Base-by-base conservation (phyloP, 2,888 invertebrate species). In the Drosophila emarginata region DNA sequence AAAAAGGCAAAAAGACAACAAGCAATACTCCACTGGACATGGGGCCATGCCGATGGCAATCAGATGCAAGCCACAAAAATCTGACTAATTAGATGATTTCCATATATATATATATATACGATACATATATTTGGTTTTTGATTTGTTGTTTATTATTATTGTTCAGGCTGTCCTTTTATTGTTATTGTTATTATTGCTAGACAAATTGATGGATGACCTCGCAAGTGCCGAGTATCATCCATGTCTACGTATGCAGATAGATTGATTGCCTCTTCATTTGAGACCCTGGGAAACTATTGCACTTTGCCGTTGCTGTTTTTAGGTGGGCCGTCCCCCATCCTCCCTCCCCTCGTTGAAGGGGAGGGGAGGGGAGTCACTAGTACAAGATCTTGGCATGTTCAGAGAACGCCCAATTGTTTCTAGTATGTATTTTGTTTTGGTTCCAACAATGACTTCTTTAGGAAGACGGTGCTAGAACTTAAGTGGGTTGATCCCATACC, bases 201-300 rank as follows among this genome's bases (percentile, higher is more conserved):
- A 68, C 80, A 80, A 84, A 85, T 88, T 85, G 75, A 88, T 72
- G 73, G 74, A 76, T 85, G 84, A 85, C 84, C 84, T 66, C 74
- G 77, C 45, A 63, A 39, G 39, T 39, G 53, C 63, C 64, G 45
- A 66, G 57, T 70, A 77, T 78, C 76, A 73, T 67, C 73, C 78
- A 67, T 76, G 32, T 59, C 67, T 36, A 67, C 66, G 54, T 54
- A 39, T 57, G 45, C 56, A 65, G 51, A 32, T 64, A 40, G 59
- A 39, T 58, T 57, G 37, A 66, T 66, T 36, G 74, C 60, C 69
- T 72, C 79, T 68, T 67, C 78, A 74, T 70, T 78, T 68, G 37
- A 60, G 50, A 32, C 36, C 79, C 77, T 80, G 84, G 87, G 87
- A 83, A 82, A 81, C 61, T 59, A 63, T 58, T 59, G 63, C 71